These are phyloP conservation scores for Plectrocnemia conspersa DNA, from an alignment of 1,140 invertebrate species.

Conservation along the genomic window DNA sequence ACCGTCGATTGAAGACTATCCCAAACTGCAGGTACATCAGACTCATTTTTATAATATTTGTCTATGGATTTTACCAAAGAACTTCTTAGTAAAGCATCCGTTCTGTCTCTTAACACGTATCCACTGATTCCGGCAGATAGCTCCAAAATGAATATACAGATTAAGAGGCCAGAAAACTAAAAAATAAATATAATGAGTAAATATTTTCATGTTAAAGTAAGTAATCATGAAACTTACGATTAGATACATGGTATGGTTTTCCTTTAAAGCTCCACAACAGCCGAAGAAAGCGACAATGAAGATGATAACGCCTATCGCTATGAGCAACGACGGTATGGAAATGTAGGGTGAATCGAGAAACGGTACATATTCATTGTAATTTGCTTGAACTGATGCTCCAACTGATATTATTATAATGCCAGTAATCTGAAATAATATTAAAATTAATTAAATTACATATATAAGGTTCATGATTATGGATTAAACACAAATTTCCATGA, in stretches of 20 bases:
- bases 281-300: constrained; percentile 81
- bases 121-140: constrained; percentile 76
- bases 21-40: constrained; percentile 54
- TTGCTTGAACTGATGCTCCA: constrained; percentile 59
- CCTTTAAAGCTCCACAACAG: constrained; percentile 79
- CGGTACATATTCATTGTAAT: constrained; percentile 61
- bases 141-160: constrained; percentile 75
- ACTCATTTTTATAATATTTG: constrained; percentile 45
- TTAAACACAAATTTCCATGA: too few species aligned
- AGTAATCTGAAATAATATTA: constrained; percentile 54
- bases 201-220: background rate
- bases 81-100: constrained; percentile 47
- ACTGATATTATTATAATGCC: constrained; percentile 65
- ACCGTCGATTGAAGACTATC: constrained; percentile 60
- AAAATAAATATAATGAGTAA: constrained; percentile 37
- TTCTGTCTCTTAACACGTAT: constrained; percentile 63
- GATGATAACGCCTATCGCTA: constrained; percentile 72
- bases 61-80: constrained; percentile 53
- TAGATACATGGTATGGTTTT: constrained; percentile 77
- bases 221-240: constrained; percentile 51
- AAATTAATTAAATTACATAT: too few species aligned
- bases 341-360: constrained; percentile 56
- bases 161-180: constrained; percentile 71
- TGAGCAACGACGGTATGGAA: constrained; percentile 68
- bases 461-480: too few species aligned